Evolutionary conservation across 2,888 invertebrate genomes (phyloP), one percentile per base, ranked within the genome.

Genomic region (Vannuccia rotundouncinata): DNA sequence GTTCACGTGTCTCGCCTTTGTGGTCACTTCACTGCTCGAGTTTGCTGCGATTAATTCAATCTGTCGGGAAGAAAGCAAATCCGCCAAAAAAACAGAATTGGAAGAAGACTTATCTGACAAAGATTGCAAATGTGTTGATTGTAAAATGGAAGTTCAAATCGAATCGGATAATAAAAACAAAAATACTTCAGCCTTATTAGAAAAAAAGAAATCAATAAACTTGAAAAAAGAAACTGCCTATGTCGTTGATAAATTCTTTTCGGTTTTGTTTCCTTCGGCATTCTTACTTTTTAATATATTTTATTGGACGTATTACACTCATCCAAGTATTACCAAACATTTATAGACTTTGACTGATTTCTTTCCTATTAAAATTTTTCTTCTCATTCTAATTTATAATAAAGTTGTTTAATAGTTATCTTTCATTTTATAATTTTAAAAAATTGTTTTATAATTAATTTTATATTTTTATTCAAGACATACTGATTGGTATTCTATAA

Each of bases 41-140:
- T 81, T 82, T 31, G 81, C 81, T 59, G 29, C 81, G 5, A 81
- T 81, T 1, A 81, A 81, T 31, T 29, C 59, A 29, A 75, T 81
- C 29, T 66, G 60, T 27, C 74, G 81, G 0, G 74, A 66, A 25
- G 73, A 73, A 29, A 29, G 28, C 5, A 76, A 76, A 22, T 25
- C 29, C 22, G 10, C 17, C 45, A 45, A 45, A 45, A 45, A 45
- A 17, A 45, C 17, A n/a, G n/a, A n/a, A n/a, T n/a, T n/a, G n/a
- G n/a, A n/a, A n/a, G n/a, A n/a, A n/a, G n/a, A n/a, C n/a, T n/a
- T n/a, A n/a, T n/a, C n/a, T n/a, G n/a, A n/a, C n/a, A n/a, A n/a
- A n/a, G n/a, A n/a, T n/a, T n/a, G n/a, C n/a, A n/a, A n/a, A n/a
- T n/a, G n/a, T n/a, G n/a, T n/a, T n/a, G n/a, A n/a, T n/a, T n/a